Percentiles rank a stretch among this genome's conserved stretches.
Conservation (phyloP, 23 tunicate genomes). For the Styela clava region DNA sequence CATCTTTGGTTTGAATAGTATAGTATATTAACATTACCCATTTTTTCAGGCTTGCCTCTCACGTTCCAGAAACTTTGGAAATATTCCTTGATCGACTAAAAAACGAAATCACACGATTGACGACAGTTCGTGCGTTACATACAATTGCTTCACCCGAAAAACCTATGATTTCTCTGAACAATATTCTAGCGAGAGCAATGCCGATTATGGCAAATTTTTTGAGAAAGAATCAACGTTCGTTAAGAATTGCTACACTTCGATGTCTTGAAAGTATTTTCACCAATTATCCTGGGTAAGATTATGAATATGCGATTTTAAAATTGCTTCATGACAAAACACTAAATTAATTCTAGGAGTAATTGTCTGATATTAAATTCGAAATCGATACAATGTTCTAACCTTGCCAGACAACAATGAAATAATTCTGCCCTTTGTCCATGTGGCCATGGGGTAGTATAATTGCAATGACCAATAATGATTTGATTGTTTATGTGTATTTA, state of each 20-base stretch:
- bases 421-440: too few species aligned
- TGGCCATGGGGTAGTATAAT: too few species aligned
- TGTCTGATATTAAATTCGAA: too few species aligned
- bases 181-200: slow-evolving; percentile 58
- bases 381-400: too few species aligned
- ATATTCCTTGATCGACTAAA: slow-evolving; percentile 71
- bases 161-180: slow-evolving; percentile 36
- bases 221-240: slow-evolving; percentile 80
- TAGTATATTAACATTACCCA: too few species aligned
- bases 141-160: slow-evolving; percentile 48
- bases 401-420: too few species aligned
- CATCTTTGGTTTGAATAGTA: too few species aligned
- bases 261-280: slow-evolving; percentile 80
- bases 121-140: slow-evolving; percentile 84
- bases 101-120: slow-evolving; percentile 90
- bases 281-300: slow-evolving; percentile 68
- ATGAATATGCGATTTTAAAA: background rate
- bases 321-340: background rate
- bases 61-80: slow-evolving; percentile 64
- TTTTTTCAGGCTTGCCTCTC: slow-evolving; percentile 16
- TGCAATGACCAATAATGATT: too few species aligned
- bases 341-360: too few species aligned
- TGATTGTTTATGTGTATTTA: too few species aligned
- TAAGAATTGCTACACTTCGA: slow-evolving; percentile 77
- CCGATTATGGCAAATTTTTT: slow-evolving; percentile 91